Evolutionary conservation across 2,888 invertebrate species (phyloP).

Genomic region (Drosophila longiperda): DNA sequence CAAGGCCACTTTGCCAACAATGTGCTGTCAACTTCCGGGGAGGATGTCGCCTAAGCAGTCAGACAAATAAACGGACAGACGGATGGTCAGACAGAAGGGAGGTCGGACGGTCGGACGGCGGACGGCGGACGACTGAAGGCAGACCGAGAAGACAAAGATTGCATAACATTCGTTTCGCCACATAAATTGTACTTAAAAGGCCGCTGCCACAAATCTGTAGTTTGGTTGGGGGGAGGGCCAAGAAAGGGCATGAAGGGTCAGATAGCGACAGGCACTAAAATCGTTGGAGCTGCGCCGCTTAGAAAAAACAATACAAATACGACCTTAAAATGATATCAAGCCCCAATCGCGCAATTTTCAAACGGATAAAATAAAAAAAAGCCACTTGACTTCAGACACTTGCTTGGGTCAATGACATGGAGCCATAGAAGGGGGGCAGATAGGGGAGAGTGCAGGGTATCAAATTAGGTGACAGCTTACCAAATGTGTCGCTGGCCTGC

Average conservation of each 20-base stretch:
- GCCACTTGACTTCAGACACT: constrained; percentile 22
- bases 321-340: constrained; percentile 53
- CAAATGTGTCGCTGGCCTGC: constrained; percentile 72
- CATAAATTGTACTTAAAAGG: constrained; percentile 82
- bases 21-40: constrained; percentile 82
- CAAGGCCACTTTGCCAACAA: constrained; percentile 77
- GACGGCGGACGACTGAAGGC: constrained; percentile 9
- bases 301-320: constrained; percentile 50
- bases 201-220: constrained; percentile 71
- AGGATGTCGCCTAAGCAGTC: constrained; percentile 75
- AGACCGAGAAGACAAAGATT: constrained; percentile 60
- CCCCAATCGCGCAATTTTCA: constrained; percentile 8
- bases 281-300: constrained; percentile 40
- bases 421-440: too few relatives aligned
- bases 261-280: constrained; percentile 47
- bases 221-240: constrained; percentile 16
- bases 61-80: constrained; percentile 70
- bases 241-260: constrained; percentile 20
- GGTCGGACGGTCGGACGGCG: constrained; percentile 22
- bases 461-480: constrained; percentile 62
- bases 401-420: constrained; percentile 43
- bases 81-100: constrained; percentile 22
- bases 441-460: background rate
- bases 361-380: constrained; percentile 11
- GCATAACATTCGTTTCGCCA: constrained; percentile 78